Percentiles rank a stretch among this genome's conserved stretches.
Conservation (phyloP, 2,888 invertebrate species). For the Osmoderma eremita region DNA sequence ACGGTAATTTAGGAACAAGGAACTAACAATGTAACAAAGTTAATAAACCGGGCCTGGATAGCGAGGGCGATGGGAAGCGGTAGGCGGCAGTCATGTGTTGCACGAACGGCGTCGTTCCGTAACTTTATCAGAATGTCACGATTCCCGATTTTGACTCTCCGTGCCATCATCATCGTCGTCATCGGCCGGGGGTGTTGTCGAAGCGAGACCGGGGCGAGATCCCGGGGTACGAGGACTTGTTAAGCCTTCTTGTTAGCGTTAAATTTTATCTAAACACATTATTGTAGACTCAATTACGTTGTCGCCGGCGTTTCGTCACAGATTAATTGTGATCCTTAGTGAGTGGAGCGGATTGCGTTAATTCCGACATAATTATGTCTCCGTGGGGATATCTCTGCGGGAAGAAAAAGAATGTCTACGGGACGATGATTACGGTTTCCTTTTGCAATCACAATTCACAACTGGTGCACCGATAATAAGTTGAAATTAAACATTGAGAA, state of each 20-base stretch:
- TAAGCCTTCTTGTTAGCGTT: constrained; percentile 42
- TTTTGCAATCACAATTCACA: no score
- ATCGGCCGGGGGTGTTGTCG: neutral
- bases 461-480: no score
- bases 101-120: constrained; percentile 54
- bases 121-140: constrained; percentile 45
- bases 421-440: no score
- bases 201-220: constrained; percentile 1
- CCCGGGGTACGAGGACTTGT: constrained; percentile 26
- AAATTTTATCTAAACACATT: constrained; percentile 41
- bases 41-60: constrained; percentile 57
- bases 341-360: constrained; percentile 6
- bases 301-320: constrained; percentile 19
- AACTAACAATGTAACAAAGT: constrained; percentile 64
- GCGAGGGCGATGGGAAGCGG: constrained; percentile 39
- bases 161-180: neutral
- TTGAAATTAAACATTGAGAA: constrained; percentile 21
- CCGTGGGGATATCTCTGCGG: no score
- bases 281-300: constrained; percentile 34
- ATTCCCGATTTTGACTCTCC: constrained; percentile 42
- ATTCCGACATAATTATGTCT: constrained; percentile 3
- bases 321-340: constrained; percentile 24
- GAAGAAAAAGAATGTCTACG: no score
- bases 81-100: constrained; percentile 46
- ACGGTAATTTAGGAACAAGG: constrained; percentile 62